Evolutionary conservation across 2,888 invertebrate species (phyloP), one percentile per base, ranked within the genome.

Genomic region (Callimorpha dominula): DNA sequence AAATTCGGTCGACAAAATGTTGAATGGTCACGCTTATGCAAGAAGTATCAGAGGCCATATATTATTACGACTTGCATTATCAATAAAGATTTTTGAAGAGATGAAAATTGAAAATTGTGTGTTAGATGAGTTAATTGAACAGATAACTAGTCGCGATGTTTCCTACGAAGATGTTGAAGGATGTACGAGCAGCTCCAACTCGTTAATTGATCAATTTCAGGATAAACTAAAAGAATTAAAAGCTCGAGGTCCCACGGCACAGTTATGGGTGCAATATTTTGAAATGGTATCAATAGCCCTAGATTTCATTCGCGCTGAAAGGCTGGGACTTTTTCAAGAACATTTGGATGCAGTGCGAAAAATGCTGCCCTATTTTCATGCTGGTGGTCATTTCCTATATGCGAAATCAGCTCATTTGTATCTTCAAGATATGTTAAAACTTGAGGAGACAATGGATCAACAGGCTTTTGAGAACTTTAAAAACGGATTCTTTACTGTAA

Each of bases 311-410:
- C 72, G 81, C 43, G 87, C 87, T 76, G 86, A 86, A 80, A 76
- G 87, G 60, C 54, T 82, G 67, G 87, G 81, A 57, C 43, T 68
- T 71, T 85, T 52, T 12, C 14, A 85, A 78, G 79, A 71, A 70
- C 89, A 91, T 85, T 73, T 90, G 49, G 73, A 86, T 66, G 67
- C 72, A 42, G 73, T 86, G 66, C 75, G 79, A 78, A 77, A 80
- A 87, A 90, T 89, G 87, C 84, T 91, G 50, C 88, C 88, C 5
- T 86, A 87, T 87, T 90, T 89, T 81, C 86, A 90, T 75, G 87
- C 88, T 9, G 54, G 70, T 78, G 87, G 87, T 71, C 89, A 88
- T 74, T 89, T 87, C 72, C 52, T 75, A 57, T 89, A 89, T 82
- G 88, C 87, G 9, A 88, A 86, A 80, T 80, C 80, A 20, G 77